Base-by-base conservation (phyloP, 1,140 invertebrate species). In the Euura lappo region DNA sequence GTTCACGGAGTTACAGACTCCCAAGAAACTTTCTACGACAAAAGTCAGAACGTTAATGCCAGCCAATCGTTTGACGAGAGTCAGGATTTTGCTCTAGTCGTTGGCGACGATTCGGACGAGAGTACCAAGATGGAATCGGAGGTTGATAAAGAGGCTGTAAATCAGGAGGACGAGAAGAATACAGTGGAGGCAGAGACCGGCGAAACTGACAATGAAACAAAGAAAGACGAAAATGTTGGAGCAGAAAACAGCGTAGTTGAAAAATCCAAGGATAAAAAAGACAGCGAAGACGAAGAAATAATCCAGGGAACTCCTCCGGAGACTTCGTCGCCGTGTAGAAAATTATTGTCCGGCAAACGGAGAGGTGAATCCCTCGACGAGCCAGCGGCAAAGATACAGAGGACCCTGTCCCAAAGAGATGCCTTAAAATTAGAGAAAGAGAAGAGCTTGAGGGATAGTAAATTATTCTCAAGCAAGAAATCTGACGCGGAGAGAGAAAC, bases 11-110 rank as follows among this genome's bases (percentile, higher is more conserved):
- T 60, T 11, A n/a, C 13, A 6, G 51, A 60, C 13, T 60, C 51
- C 10, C 51, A 60, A 60, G 51, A 60, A 4, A 60, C 51, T 60
- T 60, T 11, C 13, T 60, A 60, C 13, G 51, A 60, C 3, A 60
- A 60, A 60, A n/a, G 2, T 3, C 3, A 4, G 13, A 60, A 60
- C 51, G 8, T 1, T 2, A 6, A n/a, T 4, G 51, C 3, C 10
- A 60, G 51, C 51, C 51, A 60, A 60, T 11, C 13, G 51, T 70
- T 60, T 28, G 44, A 73, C 28, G 83, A 84, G 68, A 86, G 83
- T 73, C 84, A 86, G 72, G 79, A 84, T 72, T 84, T 86, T 74
- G 75, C 73, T 45, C 72, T 86, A 1, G 10, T 84, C 2, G 80
- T 76, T 13, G 71, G 67, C n/a, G 74, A 68, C 2, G 75, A 74